Evolutionary conservation across 2,113 vertebrate genomes (phyloP).

Genomic region (Tursiops truncatus): DNA sequence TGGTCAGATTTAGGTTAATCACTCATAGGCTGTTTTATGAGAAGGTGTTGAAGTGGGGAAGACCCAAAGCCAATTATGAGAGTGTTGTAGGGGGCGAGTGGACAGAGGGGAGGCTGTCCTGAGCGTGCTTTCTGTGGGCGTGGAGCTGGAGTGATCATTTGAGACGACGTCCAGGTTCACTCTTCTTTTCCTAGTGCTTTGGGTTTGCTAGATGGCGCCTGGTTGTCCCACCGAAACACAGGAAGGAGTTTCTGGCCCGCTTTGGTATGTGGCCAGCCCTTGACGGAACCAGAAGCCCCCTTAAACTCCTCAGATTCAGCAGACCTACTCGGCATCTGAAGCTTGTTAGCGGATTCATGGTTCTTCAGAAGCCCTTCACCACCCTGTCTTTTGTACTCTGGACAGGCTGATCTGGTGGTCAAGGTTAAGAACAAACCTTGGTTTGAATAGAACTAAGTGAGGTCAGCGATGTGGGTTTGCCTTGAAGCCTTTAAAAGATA

Average conservation of each 20-base stretch:
- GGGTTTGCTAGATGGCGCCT: not conserved
- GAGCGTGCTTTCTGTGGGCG: not conserved
- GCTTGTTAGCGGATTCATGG: constrained; percentile 28
- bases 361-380: not conserved
- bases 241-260: constrained; percentile 5
- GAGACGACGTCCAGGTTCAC: not conserved
- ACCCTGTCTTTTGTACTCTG: not conserved
- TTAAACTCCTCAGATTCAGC: constrained; percentile 1
- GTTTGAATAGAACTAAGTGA: constrained; percentile 52
- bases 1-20: not conserved
- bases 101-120: not conserved
- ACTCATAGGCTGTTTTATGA: not conserved
- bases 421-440: constrained; percentile 16
- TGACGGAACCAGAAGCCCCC: constrained; percentile 11
- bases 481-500: constrained; percentile 39
- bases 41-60: not conserved
- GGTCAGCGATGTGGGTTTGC: constrained; percentile 23
- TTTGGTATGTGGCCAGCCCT: not conserved
- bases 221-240: not conserved
- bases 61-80: not conserved
- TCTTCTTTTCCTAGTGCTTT: not conserved
- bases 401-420: not conserved
- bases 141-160: not conserved
- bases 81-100: too few species aligned
- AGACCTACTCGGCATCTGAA: not conserved